These are phyloP conservation scores for Accipiter virgatus DNA, from an alignment of 2,113 vertebrate species.

Conservation along the genomic window DNA sequence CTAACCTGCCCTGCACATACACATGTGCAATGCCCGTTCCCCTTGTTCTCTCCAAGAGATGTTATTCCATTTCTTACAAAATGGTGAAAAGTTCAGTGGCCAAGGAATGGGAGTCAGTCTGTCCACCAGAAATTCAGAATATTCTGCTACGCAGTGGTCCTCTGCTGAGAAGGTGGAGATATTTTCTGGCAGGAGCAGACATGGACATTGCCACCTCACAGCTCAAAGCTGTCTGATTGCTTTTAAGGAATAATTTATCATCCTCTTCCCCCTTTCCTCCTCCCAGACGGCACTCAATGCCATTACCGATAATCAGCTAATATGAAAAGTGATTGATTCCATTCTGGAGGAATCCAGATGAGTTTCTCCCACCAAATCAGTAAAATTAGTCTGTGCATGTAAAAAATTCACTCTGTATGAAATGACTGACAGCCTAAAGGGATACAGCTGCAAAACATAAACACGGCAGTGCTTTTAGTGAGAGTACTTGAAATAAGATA, in stretches of 20 bases:
- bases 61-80: background rate
- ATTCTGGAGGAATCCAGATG: background rate
- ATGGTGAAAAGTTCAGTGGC: background rate
- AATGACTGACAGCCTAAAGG: conserved; percentile 10
- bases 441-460: background rate
- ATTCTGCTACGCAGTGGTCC: background rate
- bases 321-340: background rate
- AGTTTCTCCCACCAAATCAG: background rate
- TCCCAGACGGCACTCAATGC: background rate
- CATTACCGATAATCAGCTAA: conserved; percentile 4
- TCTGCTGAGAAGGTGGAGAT: background rate
- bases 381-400: background rate
- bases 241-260: conserved; percentile 37
- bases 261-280: background rate
- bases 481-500: background rate
- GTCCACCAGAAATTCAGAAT: background rate
- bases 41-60: background rate
- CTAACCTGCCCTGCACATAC: background rate
- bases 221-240: background rate
- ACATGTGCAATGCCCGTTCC: background rate
- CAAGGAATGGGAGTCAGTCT: background rate
- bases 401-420: background rate
- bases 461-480: background rate
- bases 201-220: background rate
- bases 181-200: background rate